phyloP scores from a whole-genome alignment of 2,888 invertebrate species.

The Fragum whitleyi region DNA sequence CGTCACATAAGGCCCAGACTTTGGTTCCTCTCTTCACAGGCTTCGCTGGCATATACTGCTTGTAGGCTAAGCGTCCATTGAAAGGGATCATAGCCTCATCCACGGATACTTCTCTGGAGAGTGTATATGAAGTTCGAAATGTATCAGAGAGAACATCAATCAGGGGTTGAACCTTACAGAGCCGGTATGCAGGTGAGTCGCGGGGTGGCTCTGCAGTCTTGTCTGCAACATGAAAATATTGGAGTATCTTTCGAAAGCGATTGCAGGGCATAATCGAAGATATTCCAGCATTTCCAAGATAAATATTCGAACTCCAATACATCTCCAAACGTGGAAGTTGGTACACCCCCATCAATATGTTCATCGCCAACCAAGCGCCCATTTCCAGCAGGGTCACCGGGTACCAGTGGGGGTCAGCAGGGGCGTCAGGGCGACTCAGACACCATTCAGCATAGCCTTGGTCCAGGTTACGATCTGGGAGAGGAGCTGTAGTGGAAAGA shows the following conservation, averaged over 20 bases:
- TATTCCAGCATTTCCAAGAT: slow-evolving; percentile 7
- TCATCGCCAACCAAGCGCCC: slow-evolving; percentile 40
- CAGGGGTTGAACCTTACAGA: slow-evolving; percentile 23
- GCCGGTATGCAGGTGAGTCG: not conserved
- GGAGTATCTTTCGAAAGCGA: slow-evolving; percentile 18
- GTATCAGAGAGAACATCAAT: slow-evolving; percentile 19
- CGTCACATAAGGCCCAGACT: slow-evolving; percentile 43
- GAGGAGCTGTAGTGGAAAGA: slow-evolving; percentile 31
- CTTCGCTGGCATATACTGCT: slow-evolving; percentile 45
- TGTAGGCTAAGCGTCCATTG: slow-evolving; percentile 26
- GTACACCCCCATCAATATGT: slow-evolving; percentile 50
- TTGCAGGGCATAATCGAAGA: slow-evolving; percentile 19
- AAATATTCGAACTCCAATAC: slow-evolving; percentile 43
- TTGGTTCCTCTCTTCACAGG: slow-evolving; percentile 40
- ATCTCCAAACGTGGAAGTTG: slow-evolving; percentile 33
- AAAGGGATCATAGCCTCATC: slow-evolving; percentile 46
- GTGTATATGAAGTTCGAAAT: slow-evolving; percentile 20
- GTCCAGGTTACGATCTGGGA: slow-evolving; percentile 10
- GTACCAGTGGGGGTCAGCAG: slow-evolving; percentile 22
- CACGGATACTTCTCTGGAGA: slow-evolving; percentile 32
- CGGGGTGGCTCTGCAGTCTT: slow-evolving; percentile 4
- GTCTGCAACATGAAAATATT: slow-evolving; percentile 29
- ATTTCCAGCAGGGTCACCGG: slow-evolving; percentile 11
- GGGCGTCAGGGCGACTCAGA: not conserved
- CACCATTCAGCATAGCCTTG: slow-evolving; percentile 34